Evolutionary conservation across 2,888 invertebrate genomes (phyloP).

Genomic region (Saturnia pavonia): DNA sequence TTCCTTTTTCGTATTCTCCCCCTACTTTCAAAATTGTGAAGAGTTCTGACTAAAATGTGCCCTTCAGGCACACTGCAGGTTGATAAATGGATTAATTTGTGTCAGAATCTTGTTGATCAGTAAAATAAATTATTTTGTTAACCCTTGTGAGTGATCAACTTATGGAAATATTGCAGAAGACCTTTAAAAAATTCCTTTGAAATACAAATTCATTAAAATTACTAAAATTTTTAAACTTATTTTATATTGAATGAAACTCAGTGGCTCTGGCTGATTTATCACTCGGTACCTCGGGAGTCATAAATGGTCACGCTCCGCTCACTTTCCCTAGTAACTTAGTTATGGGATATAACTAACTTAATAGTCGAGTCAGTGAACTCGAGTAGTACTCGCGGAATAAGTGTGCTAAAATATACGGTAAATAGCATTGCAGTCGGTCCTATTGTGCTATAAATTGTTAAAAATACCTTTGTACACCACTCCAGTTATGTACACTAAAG

Average conservation of each 20-base stretch:
- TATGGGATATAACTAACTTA: conserved; percentile 45
- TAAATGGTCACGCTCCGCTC: background rate
- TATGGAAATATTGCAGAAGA: too few species aligned
- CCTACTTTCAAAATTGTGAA: too few species aligned
- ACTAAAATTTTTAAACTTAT: background rate
- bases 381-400: conserved; percentile 30
- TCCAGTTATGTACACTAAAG: conserved; percentile 19
- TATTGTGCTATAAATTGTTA: conserved; percentile 38
- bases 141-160: too few species aligned
- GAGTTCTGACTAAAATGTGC: too few species aligned
- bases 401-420: conserved; percentile 55
- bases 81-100: too few species aligned
- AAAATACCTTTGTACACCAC: conserved; percentile 31
- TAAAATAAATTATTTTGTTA: too few species aligned
- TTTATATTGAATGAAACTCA: background rate
- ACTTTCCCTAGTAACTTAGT: conserved; percentile 39
- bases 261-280: background rate
- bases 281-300: background rate
- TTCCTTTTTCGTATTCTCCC: too few species aligned
- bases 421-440: conserved; percentile 37
- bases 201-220: background rate
- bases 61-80: too few species aligned
- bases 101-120: too few species aligned
- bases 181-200: too few species aligned
- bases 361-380: conserved; percentile 24